These are phyloP conservation scores for Nasonovia ribisnigri DNA, from an alignment of 2,888 invertebrate species.

Conservation along the genomic window DNA sequence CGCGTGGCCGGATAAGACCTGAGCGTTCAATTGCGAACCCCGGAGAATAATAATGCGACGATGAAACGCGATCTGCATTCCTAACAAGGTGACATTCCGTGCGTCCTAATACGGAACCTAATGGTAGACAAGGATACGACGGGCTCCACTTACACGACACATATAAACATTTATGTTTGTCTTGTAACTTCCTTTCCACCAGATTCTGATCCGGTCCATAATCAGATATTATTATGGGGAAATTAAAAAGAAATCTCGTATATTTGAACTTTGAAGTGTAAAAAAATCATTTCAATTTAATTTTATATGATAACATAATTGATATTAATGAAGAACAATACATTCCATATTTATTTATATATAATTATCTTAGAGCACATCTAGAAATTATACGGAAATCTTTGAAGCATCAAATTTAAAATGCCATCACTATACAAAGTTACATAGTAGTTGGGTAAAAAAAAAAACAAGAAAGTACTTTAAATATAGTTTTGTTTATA, in stretches of 20 bases:
- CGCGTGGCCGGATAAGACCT: conserved; percentile 53
- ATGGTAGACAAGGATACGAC: conserved; percentile 49
- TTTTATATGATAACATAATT: neutral
- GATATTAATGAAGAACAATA: neutral
- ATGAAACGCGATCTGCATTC: conserved; percentile 61
- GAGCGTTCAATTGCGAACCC: conserved; percentile 48
- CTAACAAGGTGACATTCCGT: conserved; percentile 63
- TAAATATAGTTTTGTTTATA: neutral
- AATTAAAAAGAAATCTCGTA: conserved; percentile 29
- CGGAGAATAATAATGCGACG: conserved; percentile 58
- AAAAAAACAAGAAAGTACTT: neutral
- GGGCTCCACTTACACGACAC: conserved; percentile 54
- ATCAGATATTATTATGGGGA: conserved; percentile 11
- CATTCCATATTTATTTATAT: neutral
- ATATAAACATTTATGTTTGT: conserved; percentile 48
- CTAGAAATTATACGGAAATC: neutral
- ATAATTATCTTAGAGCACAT: neutral
- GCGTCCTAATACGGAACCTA: conserved; percentile 45
- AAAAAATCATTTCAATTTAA: neutral
- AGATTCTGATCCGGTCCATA: conserved; percentile 43
- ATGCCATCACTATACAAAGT: no score
- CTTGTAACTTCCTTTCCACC: conserved; percentile 51
- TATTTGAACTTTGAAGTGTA: neutral
- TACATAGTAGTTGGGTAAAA: neutral
- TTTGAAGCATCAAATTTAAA: neutral